Evolutionary conservation across 1,140 invertebrate species (phyloP).

Genomic region (Piezodorus guildinii): DNA sequence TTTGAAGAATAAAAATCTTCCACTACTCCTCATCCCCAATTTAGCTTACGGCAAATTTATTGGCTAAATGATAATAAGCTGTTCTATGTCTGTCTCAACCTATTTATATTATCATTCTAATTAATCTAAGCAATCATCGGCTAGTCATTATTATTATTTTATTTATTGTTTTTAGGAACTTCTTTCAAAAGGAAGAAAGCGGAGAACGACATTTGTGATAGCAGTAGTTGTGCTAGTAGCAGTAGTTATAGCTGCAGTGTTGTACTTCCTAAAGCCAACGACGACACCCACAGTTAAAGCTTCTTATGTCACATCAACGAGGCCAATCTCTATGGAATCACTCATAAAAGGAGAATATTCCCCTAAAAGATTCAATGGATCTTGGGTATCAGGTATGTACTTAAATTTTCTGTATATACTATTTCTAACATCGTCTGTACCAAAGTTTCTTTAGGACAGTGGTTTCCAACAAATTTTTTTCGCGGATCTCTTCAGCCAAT

Average conservation of each 20-base stretch:
- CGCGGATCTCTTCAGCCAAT: too few relatives aligned
- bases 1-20: too few relatives aligned
- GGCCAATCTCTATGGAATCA: conserved; percentile 33
- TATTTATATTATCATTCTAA: too few relatives aligned
- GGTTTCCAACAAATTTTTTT: too few relatives aligned
- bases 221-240: conserved; percentile 30
- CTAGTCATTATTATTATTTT: too few relatives aligned
- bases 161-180: conserved; percentile 33
- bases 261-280: conserved; percentile 27
- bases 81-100: too few relatives aligned
- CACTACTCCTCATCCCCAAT: too few relatives aligned
- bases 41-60: too few relatives aligned
- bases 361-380: conserved; percentile 40
- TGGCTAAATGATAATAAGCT: too few relatives aligned
- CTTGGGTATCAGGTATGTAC: conserved; percentile 37
- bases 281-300: conserved; percentile 26
- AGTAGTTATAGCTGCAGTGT: conserved; percentile 27
- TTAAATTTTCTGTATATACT: conserved; percentile 34
- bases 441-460: too few relatives aligned
- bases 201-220: conserved; percentile 33
- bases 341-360: conserved; percentile 36
- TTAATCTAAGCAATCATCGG: too few relatives aligned
- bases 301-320: neutral
- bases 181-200: conserved; percentile 33
- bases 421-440: too few relatives aligned